Evolutionary conservation across 2,113 vertebrate species (phyloP).

Genomic region (Petaurus breviceps): DNA sequence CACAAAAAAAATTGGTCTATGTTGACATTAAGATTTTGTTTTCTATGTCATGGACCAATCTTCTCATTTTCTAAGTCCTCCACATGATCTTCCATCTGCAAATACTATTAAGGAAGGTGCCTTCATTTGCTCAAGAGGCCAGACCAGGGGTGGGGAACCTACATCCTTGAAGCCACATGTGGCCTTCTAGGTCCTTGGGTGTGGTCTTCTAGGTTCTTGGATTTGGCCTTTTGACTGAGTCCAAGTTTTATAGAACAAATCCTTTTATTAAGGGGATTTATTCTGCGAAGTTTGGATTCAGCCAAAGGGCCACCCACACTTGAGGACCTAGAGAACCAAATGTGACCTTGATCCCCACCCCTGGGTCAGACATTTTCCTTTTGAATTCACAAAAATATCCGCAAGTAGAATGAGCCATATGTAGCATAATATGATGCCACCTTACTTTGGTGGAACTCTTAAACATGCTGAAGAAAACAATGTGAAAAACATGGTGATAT

Average conservation of each 20-base stretch:
- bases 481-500: conserved; percentile 34
- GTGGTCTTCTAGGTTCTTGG: no score
- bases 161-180: no score
- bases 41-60: conserved; percentile 6
- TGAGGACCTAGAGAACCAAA: no score
- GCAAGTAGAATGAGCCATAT: neutral
- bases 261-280: no score
- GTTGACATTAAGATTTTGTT: conserved; percentile 35
- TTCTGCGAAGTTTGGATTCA: no score
- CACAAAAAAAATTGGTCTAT: neutral
- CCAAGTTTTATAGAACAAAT: no score
- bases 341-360: no score
- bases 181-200: no score
- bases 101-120: conserved; percentile 20
- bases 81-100: neutral
- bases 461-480: conserved; percentile 13
- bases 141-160: neutral
- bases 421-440: conserved; percentile 10
- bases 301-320: no score
- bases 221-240: no score
- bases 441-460: conserved; percentile 3
- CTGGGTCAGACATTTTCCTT: conserved; percentile 1
- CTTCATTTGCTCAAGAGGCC: conserved; percentile 31
- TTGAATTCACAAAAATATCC: conserved; percentile 38
- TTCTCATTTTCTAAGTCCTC: conserved; percentile 28